Conservation (phyloP, 2,113 vertebrate species). For the Varanus komodoensis region DNA sequence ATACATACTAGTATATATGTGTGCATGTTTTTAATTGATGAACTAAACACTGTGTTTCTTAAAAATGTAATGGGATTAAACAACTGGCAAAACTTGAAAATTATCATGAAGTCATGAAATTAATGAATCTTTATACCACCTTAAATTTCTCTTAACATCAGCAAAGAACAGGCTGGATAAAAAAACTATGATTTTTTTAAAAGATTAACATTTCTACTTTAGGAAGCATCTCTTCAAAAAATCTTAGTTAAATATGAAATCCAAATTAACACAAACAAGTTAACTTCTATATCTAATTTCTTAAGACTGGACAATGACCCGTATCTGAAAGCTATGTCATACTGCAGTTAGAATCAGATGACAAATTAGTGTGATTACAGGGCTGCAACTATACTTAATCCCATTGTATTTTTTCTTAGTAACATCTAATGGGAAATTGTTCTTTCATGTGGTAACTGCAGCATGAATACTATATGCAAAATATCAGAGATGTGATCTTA, state of each 20-base stretch:
- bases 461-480: constrained; percentile 1
- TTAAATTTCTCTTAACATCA: constrained; percentile 27
- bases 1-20: neutral
- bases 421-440: neutral
- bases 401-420: neutral
- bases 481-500: neutral
- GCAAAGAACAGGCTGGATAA: neutral
- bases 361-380: neutral
- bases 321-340: neutral
- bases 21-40: neutral
- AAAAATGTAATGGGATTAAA: constrained; percentile 13
- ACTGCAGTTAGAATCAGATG: neutral
- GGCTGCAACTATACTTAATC: neutral
- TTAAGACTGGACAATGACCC: neutral
- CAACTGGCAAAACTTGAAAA: constrained; percentile 43
- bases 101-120: constrained; percentile 23
- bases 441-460: neutral
- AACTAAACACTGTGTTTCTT: neutral
- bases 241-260: neutral
- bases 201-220: neutral
- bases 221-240: neutral
- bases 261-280: neutral
- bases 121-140: constrained; percentile 30
- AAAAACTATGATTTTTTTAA: neutral
- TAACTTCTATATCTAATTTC: neutral